Evolutionary conservation across 2,888 invertebrate species (phyloP), one percentile per base, ranked within the genome.

Genomic region (Thera obeliscata): DNA sequence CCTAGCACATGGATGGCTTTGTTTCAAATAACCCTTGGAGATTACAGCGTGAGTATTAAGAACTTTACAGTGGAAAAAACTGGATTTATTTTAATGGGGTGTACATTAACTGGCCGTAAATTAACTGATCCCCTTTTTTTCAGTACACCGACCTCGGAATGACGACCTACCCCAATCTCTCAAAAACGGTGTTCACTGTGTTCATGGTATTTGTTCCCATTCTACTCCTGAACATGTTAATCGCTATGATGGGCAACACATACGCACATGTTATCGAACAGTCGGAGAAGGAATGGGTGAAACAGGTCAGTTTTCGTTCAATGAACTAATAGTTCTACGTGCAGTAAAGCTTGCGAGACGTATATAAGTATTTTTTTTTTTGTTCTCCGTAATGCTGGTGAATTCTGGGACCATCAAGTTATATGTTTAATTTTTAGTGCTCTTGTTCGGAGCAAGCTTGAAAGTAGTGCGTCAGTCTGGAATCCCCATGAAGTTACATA

Each of bases 171-270:
- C 98, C 98, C 6, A 96, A 97, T 74, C 93, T 99, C 71, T 97
- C 98, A 36, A 99, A 99, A 94, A 96, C 98, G 0, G 98, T 99
- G n/a, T 99, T 99, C 87, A 97, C 98, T 0, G 94, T 99, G 69
- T 99, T 99, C 87, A 99, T 99, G 98, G 98, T 99, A 66, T 96
- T 99, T 78, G 98, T 99, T 70, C 99, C 99, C 1, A 99, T 99
- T 81, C 93, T 99, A 59, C 93, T 99, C 80, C 95, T 99, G 11
- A 99, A 99, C 95, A 99, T 95, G 95, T 95, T 99, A 88, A 99
- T 99, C 75, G 99, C 99, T 73, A 99, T 99, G 99, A 99, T 99
- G 99, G 99, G 99, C 48, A 99, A 99, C 90, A 99, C 99, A 0
- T 99, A 99, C 86, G 98, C 98, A 0, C 98, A 98, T 78, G 98